Evolutionary conservation across 2,888 invertebrate genomes (phyloP), one percentile per base, ranked within the genome.

Genomic region (Pheosia tremula): DNA sequence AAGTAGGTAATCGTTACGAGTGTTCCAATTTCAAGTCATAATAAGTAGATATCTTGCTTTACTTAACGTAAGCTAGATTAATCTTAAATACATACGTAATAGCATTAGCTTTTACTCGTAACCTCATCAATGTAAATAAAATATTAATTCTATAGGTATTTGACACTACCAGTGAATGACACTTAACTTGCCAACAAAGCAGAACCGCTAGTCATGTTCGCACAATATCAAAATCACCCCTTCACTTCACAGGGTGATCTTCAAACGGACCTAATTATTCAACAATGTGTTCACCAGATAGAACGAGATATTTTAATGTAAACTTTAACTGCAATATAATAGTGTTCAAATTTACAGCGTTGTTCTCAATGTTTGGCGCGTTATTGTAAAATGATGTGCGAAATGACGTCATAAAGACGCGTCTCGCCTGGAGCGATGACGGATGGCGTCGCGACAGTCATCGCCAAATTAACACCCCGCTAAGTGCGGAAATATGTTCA

Each of bases 401-500:
- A 47, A 47, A 47, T 47, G 83, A 83, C 84, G 86, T 87, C 87
- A 87, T 86, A 88, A 88, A 86, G 89, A 86, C 84, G 86, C 77
- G 82, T 81, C 83, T 78, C 78, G 83, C 87, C 80, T 71, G 74
- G 63, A 85, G 89, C 89, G 74, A 86, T 89, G 91, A 90, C 91
- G 87, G 89, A 91, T 90, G 85, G 83, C 81, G 80, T 81, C 74
- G 85, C 81, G 89, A 87, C 86, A 89, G 88, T 90, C 91, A 91
- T 91, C 85, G 88, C 78, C 87, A 90, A 91, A 91, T 92, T 90
- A 90, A 91, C 91, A 87, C 82, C 79, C 68, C 74, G 82, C 86
- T 90, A 90, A 92, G 93, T 92, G 92, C 91, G 84, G 87, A 91
- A 91, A 82, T 93, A 86, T 93, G 91, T 91, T 90, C 84, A 87